These are phyloP conservation scores for Lagocephalus sceleratus DNA, from an alignment of 2,797 vertebrate genomes.

Conservation along the genomic window DNA sequence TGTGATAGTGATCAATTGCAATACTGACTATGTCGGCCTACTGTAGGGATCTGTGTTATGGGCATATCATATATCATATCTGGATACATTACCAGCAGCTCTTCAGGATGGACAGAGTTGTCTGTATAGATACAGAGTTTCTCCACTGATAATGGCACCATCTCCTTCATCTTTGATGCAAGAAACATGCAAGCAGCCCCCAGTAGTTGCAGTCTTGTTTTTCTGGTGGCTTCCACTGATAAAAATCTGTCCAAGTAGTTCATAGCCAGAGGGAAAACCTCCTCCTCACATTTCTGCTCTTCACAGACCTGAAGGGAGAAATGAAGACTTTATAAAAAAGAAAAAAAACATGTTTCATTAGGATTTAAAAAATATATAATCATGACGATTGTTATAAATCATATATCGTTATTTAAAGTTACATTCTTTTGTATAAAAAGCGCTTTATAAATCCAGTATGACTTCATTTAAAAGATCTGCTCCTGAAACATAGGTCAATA, in stretches of 20 bases:
- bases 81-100: slow-evolving; percentile 88
- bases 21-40: slow-evolving; percentile 13
- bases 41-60: slow-evolving; percentile 50
- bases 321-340: slow-evolving; percentile 16
- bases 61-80: too few species aligned
- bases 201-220: slow-evolving; percentile 90
- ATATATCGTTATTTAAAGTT: too few species aligned
- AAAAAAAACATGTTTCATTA: slow-evolving; percentile 58
- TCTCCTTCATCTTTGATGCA: slow-evolving; percentile 99
- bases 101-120: slow-evolving; percentile 90
- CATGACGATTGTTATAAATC: too few species aligned
- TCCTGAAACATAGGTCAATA: too few species aligned
- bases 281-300: slow-evolving; percentile 98
- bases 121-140: slow-evolving; percentile 98
- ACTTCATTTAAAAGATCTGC: too few species aligned
- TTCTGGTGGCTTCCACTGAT: slow-evolving; percentile 90
- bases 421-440: too few species aligned
- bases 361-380: slow-evolving; percentile 70
- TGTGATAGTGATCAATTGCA: slow-evolving; percentile 8
- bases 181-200: slow-evolving; percentile 98
- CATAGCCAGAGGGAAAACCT: slow-evolving; percentile 97
- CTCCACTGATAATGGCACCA: slow-evolving; percentile 92
- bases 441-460: too few species aligned
- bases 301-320: slow-evolving; percentile 87
- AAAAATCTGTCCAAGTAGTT: slow-evolving; percentile 98